These are phyloP conservation scores for Lepidurus packardi DNA, from an alignment of 1,140 invertebrate species.

Conservation along the genomic window DNA sequence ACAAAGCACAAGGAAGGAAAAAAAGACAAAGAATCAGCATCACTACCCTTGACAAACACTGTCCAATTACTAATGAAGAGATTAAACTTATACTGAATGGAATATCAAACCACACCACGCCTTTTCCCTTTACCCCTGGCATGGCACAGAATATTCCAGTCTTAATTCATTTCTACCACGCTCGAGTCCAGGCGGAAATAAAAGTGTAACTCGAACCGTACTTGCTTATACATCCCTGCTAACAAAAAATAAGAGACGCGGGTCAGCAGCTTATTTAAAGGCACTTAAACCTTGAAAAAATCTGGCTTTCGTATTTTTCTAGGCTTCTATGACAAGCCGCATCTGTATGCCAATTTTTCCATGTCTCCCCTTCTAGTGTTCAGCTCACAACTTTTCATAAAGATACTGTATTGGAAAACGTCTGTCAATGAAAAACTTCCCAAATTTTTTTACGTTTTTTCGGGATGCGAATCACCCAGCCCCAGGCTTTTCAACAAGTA, in stretches of 20 bases:
- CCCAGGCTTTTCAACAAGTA: neutral
- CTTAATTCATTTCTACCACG: neutral
- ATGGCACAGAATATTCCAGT: neutral
- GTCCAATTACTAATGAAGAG: neutral
- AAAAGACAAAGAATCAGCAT: neutral
- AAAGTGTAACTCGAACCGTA: no score
- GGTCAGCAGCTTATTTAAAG: neutral
- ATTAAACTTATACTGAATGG: neutral
- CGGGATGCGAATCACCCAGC: neutral
- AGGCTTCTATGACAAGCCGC: neutral
- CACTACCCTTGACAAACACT: slow-evolving; percentile 1
- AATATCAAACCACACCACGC: neutral
- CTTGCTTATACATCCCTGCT: no score
- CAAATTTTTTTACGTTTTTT: neutral
- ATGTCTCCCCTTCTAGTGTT: neutral
- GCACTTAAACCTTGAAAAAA: neutral
- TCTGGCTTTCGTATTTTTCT: neutral
- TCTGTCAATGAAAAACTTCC: neutral
- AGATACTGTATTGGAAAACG: neutral
- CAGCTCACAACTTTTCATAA: neutral
- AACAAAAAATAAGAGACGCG: no score
- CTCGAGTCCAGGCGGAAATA: no score
- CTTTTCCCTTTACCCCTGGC: neutral
- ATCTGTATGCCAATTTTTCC: neutral
- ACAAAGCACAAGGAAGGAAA: neutral